phyloP scores from a whole-genome alignment of 2,888 invertebrate genomes.

The Lycophotia porphyrea region DNA sequence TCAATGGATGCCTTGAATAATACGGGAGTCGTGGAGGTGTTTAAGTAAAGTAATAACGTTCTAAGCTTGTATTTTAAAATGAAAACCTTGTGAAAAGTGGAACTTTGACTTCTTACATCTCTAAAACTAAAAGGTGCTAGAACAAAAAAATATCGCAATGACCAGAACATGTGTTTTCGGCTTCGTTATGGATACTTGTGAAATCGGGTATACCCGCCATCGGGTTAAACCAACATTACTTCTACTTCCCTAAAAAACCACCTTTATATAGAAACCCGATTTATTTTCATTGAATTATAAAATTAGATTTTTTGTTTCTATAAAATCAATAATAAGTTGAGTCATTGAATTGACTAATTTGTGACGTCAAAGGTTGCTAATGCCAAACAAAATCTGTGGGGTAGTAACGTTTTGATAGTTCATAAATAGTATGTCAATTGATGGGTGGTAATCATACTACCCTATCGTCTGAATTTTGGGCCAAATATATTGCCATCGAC shows the following conservation, averaged over 20 bases:
- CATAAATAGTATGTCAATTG: not conserved
- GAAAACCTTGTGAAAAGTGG: too few relatives aligned
- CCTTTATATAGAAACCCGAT: not conserved
- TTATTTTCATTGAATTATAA: not conserved
- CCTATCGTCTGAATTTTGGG: not conserved
- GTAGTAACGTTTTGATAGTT: not conserved
- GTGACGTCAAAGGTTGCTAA: not conserved
- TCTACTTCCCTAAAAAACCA: not conserved
- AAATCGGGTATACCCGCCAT: too few relatives aligned
- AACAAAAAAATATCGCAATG: too few relatives aligned
- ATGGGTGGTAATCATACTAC: not conserved
- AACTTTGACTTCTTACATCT: too few relatives aligned
- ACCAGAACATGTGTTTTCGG: too few relatives aligned
- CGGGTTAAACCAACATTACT: too few relatives aligned
- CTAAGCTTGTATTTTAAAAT: too few relatives aligned
- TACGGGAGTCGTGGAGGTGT: too few relatives aligned
- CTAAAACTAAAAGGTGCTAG: too few relatives aligned
- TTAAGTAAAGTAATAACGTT: too few relatives aligned
- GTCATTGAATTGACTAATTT: not conserved
- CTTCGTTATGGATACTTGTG: not conserved
- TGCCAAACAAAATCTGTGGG: not conserved
- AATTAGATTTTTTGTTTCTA: not conserved
- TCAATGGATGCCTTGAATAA: too few relatives aligned
- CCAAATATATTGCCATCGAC: not conserved
- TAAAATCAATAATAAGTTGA: not conserved